These are phyloP conservation scores for Rhagoletis pomonella DNA, from an alignment of 1,140 invertebrate genomes.

Conservation along the genomic window DNA sequence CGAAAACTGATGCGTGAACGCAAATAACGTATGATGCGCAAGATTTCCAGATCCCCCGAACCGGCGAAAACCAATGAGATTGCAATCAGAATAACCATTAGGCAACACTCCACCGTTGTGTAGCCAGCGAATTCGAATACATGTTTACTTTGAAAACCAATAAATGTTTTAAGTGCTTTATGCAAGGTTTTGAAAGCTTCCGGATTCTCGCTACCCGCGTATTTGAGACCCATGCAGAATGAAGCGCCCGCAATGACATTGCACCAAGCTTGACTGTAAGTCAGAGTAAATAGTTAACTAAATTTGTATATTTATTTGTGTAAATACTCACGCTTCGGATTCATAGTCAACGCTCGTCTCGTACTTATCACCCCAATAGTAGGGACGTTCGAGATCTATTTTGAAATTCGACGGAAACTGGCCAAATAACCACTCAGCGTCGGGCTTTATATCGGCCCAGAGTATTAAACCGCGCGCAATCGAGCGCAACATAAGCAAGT, in stretches of 20 bases:
- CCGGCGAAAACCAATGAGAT: constrained; percentile 86
- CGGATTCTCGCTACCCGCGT: constrained; percentile 92
- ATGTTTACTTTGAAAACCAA: constrained; percentile 77
- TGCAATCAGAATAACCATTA: constrained; percentile 86
- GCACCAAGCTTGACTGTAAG: constrained; percentile 94
- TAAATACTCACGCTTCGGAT: constrained; percentile 92
- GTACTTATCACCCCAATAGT: constrained; percentile 64
- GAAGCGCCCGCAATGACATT: constrained; percentile 96
- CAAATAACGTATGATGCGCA: constrained; percentile 90
- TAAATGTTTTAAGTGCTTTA: constrained; percentile 68
- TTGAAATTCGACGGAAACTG: constrained; percentile 66
- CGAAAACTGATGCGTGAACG: constrained; percentile 80
- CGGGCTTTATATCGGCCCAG: constrained; percentile 90
- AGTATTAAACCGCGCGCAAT: constrained; percentile 80
- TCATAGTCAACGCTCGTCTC: constrained; percentile 88
- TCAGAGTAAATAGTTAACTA: not conserved
- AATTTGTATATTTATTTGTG: constrained; percentile 78
- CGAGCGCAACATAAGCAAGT: constrained; percentile 90
- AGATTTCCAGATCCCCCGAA: constrained; percentile 90
- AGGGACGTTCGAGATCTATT: constrained; percentile 77
- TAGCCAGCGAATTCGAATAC: constrained; percentile 91
- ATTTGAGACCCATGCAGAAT: constrained; percentile 94
- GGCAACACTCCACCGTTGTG: constrained; percentile 91
- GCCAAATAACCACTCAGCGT: constrained; percentile 88
- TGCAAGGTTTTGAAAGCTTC: constrained; percentile 85